These are phyloP conservation scores for Escarpia spicata DNA, from an alignment of 2,888 invertebrate species.

Conservation along the genomic window DNA sequence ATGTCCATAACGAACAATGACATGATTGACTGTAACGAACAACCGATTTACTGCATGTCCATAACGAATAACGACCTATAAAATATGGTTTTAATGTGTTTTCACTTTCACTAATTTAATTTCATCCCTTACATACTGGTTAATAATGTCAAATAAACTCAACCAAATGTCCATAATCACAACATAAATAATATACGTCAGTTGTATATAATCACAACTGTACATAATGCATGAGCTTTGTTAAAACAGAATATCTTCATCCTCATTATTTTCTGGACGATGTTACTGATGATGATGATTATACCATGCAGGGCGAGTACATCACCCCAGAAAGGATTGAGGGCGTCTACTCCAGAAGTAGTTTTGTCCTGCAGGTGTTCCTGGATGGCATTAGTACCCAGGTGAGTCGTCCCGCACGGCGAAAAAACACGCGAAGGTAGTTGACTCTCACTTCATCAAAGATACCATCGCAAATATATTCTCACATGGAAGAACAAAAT, in stretches of 20 bases:
- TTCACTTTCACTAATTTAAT: too few species aligned
- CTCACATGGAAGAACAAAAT: not conserved
- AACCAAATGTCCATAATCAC: too few species aligned
- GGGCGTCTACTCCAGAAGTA: conserved; percentile 91
- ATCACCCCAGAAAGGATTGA: conserved; percentile 99
- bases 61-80: not conserved
- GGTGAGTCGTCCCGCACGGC: conserved; percentile 44
- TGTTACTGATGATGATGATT: not conserved
- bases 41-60: not conserved
- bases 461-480: not conserved
- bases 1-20: not conserved
- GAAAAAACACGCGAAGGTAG: not conserved
- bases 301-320: conserved; percentile 80
- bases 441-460: not conserved
- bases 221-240: too few species aligned
- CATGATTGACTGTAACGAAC: not conserved
- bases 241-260: too few species aligned
- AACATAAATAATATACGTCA: not conserved
- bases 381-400: conserved; percentile 84
- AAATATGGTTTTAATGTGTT: too few species aligned
- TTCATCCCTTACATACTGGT: too few species aligned
- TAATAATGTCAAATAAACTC: too few species aligned
- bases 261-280: not conserved
- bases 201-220: not conserved
- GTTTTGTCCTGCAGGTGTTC: conserved; percentile 94